phyloP scores from a whole-genome alignment of 1,140 invertebrate species.

The Drosophila carrolli region DNA sequence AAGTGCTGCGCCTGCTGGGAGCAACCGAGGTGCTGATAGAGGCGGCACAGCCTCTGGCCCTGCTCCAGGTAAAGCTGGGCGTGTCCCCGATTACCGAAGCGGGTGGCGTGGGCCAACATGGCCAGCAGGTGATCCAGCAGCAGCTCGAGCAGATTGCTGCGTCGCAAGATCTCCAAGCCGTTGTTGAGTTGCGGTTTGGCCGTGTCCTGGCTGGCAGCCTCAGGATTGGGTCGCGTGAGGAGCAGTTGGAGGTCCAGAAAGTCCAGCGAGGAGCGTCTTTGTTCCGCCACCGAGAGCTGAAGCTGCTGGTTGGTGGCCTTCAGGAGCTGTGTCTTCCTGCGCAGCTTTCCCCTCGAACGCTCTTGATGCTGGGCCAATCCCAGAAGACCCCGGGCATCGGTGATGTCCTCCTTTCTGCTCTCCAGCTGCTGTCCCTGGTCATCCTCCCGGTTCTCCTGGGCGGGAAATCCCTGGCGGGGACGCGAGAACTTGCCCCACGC shows the following conservation, averaged over 20 bases:
- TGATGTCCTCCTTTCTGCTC: not conserved
- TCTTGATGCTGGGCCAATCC: constrained; percentile 72
- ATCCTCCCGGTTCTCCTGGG: not conserved
- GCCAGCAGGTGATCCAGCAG: constrained; percentile 85
- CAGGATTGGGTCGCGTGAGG: constrained; percentile 2
- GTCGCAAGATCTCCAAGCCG: constrained; percentile 85
- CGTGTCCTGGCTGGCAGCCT: not conserved
- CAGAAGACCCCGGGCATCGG: constrained; percentile 59
- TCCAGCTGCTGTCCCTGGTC: not conserved
- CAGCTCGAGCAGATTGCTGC: constrained; percentile 87
- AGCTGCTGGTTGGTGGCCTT: constrained; percentile 73
- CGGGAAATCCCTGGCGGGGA: not conserved
- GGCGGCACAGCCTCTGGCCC: constrained; percentile 87
- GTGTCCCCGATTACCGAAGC: constrained; percentile 85
- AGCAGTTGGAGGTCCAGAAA: constrained; percentile 82
- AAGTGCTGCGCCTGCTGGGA: constrained; percentile 86
- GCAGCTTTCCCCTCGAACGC: constrained; percentile 52
- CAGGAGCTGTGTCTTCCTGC: constrained; percentile 71
- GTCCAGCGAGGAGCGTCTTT: constrained; percentile 65
- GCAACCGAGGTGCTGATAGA: constrained; percentile 87
- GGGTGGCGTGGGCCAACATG: constrained; percentile 54
- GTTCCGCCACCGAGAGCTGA: constrained; percentile 50
- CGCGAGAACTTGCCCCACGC: constrained; percentile 56
- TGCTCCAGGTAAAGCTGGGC: constrained; percentile 89
- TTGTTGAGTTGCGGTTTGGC: constrained; percentile 69